A percentile compares a stretch with the other conserved stretches of the same genome.
These are phyloP conservation scores for Myrmecobius fasciatus DNA, from an alignment of 2,113 vertebrate genomes.

Conservation along the genomic window DNA sequence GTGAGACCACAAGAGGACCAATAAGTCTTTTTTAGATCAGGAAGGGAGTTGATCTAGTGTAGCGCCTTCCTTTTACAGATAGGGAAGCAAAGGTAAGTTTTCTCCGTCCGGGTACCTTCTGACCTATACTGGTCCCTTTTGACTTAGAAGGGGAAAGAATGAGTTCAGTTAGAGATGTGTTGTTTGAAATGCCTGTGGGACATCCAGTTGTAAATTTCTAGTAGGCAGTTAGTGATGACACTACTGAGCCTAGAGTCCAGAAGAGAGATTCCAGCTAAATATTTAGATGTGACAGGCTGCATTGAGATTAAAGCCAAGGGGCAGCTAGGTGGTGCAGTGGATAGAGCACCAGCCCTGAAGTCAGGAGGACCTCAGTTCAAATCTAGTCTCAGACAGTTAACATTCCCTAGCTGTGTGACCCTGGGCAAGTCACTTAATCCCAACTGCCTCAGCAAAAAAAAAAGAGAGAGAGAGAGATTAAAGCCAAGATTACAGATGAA, in stretches of 20 bases:
- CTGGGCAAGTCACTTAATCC: too few species aligned
- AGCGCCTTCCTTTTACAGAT: rapidly evolving
- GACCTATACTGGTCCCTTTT: not conserved
- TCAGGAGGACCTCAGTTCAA: too few species aligned
- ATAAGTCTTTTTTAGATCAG: not conserved
- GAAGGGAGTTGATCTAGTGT: not conserved
- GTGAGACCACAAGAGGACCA: constrained; percentile 47
- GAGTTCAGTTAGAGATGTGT: not conserved
- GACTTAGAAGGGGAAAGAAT: not conserved
- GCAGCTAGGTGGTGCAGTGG: too few species aligned
- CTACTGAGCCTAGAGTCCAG: not conserved
- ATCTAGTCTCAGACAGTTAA: too few species aligned
- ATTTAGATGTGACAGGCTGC: not conserved
- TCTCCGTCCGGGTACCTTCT: not conserved
- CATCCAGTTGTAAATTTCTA: not conserved
- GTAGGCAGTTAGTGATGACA: not conserved
- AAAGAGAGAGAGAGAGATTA: too few species aligned
- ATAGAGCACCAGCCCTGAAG: too few species aligned
- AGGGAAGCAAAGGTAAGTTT: not conserved
- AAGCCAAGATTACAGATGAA: not conserved
- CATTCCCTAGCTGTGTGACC: too few species aligned
- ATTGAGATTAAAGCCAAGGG: not conserved
- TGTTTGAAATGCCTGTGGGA: not conserved
- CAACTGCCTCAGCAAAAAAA: too few species aligned
- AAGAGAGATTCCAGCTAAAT: not conserved